Evolutionary conservation across 2,888 invertebrate genomes (phyloP).

Genomic region (Hemistola chrysoprasaria): DNA sequence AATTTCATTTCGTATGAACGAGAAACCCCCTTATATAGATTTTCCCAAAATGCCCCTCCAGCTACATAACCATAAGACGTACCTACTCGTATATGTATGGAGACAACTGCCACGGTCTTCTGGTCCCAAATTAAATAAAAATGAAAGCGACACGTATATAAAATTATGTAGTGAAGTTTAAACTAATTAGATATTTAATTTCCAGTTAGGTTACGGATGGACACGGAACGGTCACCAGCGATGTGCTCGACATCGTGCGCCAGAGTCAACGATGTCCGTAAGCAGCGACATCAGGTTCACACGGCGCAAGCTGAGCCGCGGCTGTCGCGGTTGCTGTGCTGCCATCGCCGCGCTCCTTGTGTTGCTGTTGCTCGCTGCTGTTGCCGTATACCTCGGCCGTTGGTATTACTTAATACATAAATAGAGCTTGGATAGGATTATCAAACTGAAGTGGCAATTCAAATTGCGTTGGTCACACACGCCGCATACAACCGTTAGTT

Average conservation of each 20-base stretch:
- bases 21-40: too few relatives aligned
- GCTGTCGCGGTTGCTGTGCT: conserved; percentile 94
- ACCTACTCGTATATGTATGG: too few relatives aligned
- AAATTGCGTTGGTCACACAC: too few relatives aligned
- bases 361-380: conserved; percentile 84
- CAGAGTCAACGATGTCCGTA: conserved; percentile 92
- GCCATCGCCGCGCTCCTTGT: conserved; percentile 92
- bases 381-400: conserved; percentile 84
- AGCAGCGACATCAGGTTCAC: conserved; percentile 96
- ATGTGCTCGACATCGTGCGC: conserved; percentile 70
- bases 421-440: background rate
- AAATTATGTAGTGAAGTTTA: too few relatives aligned
- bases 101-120: too few relatives aligned
- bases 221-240: conserved; percentile 59
- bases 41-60: too few relatives aligned
- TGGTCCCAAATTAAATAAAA: too few relatives aligned
- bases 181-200: conserved; percentile 11
- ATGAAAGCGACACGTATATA: too few relatives aligned
- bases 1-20: too few relatives aligned
- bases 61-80: too few relatives aligned
- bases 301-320: conserved; percentile 90
- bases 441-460: background rate
- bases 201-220: conserved; percentile 72
- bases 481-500: too few relatives aligned
- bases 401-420: conserved; percentile 67